These are phyloP conservation scores for Dysmachus trigonus DNA, from an alignment of 2,888 invertebrate species.

Conservation along the genomic window DNA sequence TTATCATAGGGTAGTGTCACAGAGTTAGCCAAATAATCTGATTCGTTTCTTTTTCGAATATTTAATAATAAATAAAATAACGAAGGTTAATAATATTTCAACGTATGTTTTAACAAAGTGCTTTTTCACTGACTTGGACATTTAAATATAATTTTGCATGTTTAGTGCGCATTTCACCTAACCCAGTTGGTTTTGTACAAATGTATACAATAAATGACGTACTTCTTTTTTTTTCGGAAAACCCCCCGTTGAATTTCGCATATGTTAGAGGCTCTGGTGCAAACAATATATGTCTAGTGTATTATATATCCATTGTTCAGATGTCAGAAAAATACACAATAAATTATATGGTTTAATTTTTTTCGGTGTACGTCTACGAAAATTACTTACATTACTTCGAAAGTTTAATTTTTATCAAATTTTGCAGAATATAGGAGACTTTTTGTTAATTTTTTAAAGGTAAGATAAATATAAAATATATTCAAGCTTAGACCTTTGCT, in stretches of 20 bases:
- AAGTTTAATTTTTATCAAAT: background rate
- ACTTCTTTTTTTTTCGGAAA: background rate
- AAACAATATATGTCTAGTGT: no score
- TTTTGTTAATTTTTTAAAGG: background rate
- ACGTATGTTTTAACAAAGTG: background rate
- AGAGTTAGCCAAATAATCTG: no score
- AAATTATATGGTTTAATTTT: background rate
- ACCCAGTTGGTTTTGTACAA: background rate
- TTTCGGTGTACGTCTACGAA: background rate
- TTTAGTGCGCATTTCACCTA: background rate
- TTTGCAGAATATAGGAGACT: background rate
- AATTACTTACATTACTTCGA: background rate
- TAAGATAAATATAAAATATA: background rate
- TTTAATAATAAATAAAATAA: no score
- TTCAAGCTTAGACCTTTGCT: background rate
- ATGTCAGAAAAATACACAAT: no score
- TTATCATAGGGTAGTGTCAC: no score
- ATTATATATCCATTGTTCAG: no score
- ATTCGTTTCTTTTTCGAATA: no score
- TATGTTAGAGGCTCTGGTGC: background rate
- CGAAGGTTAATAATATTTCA: background rate
- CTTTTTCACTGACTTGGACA: background rate
- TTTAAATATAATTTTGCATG: background rate
- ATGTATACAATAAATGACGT: background rate
- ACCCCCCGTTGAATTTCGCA: background rate